A percentile compares a stretch with the other conserved stretches of the same genome.
Evolutionary conservation across 2,113 vertebrate genomes (phyloP).

Genomic region (Lonchura striata): DNA sequence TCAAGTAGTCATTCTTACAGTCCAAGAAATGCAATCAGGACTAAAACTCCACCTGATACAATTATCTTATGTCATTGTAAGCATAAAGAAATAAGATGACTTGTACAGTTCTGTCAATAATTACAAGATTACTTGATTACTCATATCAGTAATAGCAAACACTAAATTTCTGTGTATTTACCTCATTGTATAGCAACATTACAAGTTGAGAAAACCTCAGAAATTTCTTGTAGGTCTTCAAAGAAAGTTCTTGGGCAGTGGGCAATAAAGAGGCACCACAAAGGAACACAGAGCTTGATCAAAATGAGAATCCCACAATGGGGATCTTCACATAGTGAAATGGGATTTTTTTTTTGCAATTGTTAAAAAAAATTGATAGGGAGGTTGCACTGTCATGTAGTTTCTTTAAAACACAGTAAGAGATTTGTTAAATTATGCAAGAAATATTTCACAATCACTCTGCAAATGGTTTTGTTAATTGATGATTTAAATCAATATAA

Average conservation of each 20-base stretch:
- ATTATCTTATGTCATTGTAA: neutral
- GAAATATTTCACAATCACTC: neutral
- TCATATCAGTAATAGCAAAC: neutral
- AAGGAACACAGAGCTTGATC: neutral
- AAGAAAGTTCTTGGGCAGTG: neutral
- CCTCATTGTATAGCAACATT: accelerated
- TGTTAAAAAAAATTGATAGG: neutral
- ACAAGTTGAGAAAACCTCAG: neutral
- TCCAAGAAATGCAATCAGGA: neutral
- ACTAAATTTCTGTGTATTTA: neutral
- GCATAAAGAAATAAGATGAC: neutral
- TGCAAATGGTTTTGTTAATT: neutral
- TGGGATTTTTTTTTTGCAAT: neutral
- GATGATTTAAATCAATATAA: neutral
- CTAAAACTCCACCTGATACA: neutral
- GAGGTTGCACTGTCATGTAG: neutral
- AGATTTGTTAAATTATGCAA: neutral
- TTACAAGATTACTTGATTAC: neutral
- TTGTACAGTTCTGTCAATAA: neutral
- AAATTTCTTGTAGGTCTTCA: neutral
- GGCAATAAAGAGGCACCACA: neutral
- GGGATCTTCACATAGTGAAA: neutral
- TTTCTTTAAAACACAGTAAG: neutral
- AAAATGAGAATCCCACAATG: neutral
- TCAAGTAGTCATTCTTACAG: neutral